Conservation (phyloP, 1,140 invertebrate genomes). For the Polypedilum pembai region DNA sequence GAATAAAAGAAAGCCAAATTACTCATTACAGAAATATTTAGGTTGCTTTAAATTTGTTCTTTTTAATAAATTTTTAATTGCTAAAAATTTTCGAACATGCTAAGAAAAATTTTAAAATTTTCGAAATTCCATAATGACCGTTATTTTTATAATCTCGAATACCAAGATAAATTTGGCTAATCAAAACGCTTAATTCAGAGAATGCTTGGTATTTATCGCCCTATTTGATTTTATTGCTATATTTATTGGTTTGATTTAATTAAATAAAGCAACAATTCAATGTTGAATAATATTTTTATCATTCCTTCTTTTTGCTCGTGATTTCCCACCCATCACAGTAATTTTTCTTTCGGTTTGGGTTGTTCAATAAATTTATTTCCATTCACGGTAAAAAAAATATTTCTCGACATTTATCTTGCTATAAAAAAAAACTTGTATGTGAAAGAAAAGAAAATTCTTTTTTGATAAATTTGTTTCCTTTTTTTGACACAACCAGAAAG, state of each 20-base stretch:
- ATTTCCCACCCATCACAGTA: neutral
- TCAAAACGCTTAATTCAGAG: neutral
- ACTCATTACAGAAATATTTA: no score
- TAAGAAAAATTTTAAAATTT: no score
- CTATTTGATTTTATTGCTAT: neutral
- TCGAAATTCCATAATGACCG: no score
- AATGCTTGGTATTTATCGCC: neutral
- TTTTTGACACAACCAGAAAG: no score
- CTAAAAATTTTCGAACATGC: no score
- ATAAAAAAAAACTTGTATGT: neutral
- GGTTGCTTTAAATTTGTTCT: no score
- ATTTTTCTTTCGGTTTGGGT: neutral
- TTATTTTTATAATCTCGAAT: no score
- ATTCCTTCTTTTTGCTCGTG: neutral
- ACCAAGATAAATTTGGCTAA: neutral
- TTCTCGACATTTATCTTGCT: neutral
- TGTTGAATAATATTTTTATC: neutral
- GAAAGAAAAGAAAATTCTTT: neutral
- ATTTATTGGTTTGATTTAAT: constrained; percentile 19
- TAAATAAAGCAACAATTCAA: constrained; percentile 14
- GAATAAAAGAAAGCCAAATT: no score
- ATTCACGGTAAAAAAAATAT: neutral
- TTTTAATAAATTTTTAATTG: no score
- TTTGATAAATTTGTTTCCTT: constrained; percentile 5
- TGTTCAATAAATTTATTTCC: neutral